Evolutionary conservation across 2,888 invertebrate genomes (phyloP).

Genomic region (Leucania comma): DNA sequence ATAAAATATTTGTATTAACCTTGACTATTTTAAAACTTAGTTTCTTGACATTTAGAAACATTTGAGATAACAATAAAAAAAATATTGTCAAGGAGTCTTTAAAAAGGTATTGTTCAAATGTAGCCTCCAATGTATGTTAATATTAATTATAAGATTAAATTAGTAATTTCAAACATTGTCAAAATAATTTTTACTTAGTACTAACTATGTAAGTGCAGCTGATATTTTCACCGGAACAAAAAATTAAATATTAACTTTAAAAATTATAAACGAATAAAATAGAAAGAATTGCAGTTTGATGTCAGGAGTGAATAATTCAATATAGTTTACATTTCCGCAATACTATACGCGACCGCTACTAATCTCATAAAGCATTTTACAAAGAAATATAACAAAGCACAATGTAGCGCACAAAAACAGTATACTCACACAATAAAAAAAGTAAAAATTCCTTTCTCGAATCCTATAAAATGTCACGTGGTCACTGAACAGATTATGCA

Average conservation of each 20-base stretch:
- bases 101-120: slow-evolving; percentile 30
- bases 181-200: neutral
- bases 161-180: neutral
- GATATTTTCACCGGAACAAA: neutral
- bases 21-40: slow-evolving; percentile 42
- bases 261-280: slow-evolving; percentile 3
- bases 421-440: slow-evolving; percentile 58
- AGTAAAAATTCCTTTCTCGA: slow-evolving; percentile 48
- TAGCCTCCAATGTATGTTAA: slow-evolving; percentile 13
- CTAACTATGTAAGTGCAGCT: no score
- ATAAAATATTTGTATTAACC: slow-evolving; percentile 49
- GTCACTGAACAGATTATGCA: slow-evolving; percentile 65
- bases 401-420: slow-evolving; percentile 19
- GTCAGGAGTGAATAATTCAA: neutral
- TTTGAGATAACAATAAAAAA: slow-evolving; percentile 38
- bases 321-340: slow-evolving; percentile 42
- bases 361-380: slow-evolving; percentile 45
- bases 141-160: slow-evolving; percentile 4
- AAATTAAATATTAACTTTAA: neutral
- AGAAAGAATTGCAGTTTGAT: slow-evolving; percentile 5
- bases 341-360: slow-evolving; percentile 27
- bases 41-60: slow-evolving; percentile 45
- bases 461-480: slow-evolving; percentile 60
- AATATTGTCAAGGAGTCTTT: slow-evolving; percentile 37
- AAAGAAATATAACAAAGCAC: slow-evolving; percentile 59